phyloP scores from a whole-genome alignment of 2,797 vertebrate species.

The Merluccius polli region DNA sequence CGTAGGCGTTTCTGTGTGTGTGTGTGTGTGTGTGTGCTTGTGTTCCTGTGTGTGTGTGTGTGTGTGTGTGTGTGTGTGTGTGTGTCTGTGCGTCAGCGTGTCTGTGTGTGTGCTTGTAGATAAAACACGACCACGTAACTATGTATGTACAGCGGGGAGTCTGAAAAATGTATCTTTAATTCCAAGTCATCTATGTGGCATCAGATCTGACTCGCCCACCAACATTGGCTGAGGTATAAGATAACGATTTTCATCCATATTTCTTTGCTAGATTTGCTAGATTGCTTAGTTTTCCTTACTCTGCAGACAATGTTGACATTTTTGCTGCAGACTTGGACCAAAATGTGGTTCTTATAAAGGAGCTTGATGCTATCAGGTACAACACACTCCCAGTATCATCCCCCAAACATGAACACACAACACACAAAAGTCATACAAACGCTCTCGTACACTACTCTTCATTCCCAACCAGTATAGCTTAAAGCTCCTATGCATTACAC shows the following conservation, averaged over 20 bases:
- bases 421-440: background rate
- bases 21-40: constrained; percentile 4
- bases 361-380: background rate
- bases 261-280: background rate
- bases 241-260: background rate
- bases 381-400: background rate
- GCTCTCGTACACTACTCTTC: background rate
- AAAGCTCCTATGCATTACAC: background rate
- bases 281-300: background rate
- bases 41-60: constrained; percentile 15
- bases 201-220: background rate
- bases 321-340: background rate
- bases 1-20: background rate
- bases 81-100: background rate
- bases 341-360: background rate
- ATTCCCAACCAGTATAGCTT: background rate
- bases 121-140: background rate
- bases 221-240: background rate
- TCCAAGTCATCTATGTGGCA: background rate
- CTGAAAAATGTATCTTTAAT: background rate
- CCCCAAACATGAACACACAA: background rate
- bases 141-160: background rate
- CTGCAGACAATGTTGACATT: background rate
- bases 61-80: background rate
- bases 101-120: constrained; percentile 1